Percentiles rank a stretch among this genome's conserved stretches.
Conservation (phyloP, 1,140 invertebrate species). For the Chymomyza costata region DNA sequence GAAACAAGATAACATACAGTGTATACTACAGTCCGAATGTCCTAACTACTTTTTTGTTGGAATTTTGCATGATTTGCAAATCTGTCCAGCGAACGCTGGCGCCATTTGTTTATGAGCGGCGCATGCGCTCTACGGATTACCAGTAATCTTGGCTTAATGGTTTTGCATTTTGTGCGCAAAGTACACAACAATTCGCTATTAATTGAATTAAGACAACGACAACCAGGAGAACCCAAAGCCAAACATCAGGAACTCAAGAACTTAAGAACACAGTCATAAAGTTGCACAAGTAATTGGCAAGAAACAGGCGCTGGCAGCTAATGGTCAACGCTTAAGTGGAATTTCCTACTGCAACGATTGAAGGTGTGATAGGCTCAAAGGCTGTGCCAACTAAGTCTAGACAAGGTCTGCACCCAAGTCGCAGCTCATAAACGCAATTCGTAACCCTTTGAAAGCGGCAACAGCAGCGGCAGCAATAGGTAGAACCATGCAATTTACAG, state of each 20-base stretch:
- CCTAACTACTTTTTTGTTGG: constrained; percentile 38
- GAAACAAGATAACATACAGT: no score
- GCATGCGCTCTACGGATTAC: constrained; percentile 28
- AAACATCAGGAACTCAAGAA: background rate
- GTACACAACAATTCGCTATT: constrained; percentile 47
- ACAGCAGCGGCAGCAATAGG: constrained; percentile 36
- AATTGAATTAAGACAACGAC: constrained; percentile 61
- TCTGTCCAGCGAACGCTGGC: constrained; percentile 38
- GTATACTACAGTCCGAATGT: no score
- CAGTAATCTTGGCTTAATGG: constrained; percentile 53
- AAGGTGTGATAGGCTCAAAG: constrained; percentile 57
- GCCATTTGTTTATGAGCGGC: constrained; percentile 50
- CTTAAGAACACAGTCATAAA: constrained; percentile 34
- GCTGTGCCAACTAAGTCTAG: no score
- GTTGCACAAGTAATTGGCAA: constrained; percentile 50
- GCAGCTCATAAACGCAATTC: constrained; percentile 12
- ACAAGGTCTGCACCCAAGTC: constrained; percentile 44
- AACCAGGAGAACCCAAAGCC: constrained; percentile 13
- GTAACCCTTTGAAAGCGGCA: constrained; percentile 48
- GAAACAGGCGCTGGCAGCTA: constrained; percentile 12
- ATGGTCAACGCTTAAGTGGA: constrained; percentile 46
- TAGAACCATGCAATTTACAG: no score
- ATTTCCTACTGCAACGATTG: constrained; percentile 35
- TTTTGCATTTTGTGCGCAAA: constrained; percentile 5
- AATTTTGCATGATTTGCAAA: constrained; percentile 67